Conservation (phyloP, 2,797 vertebrate genomes). For the Onychomys arenicola region DNA sequence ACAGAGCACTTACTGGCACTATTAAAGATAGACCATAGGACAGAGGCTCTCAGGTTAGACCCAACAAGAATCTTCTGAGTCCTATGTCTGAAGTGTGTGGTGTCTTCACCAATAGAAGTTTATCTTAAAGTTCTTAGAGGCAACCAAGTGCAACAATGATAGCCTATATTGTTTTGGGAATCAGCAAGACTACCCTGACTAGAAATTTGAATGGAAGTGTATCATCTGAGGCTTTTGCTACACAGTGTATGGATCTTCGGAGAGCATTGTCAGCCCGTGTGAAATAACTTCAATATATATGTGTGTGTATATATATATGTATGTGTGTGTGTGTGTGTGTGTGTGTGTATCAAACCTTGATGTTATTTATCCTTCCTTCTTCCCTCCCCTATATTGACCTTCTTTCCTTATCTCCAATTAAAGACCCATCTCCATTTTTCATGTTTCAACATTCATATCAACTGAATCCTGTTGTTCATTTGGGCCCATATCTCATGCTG, state of each 20-base stretch:
- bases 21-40: neutral
- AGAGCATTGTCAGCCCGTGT: neutral
- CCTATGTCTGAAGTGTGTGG: neutral
- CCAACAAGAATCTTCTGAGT: neutral
- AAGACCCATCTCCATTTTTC: neutral
- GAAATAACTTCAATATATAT: neutral
- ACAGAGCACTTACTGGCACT: neutral
- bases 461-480: neutral
- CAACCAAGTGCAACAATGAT: neutral
- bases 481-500: neutral
- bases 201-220: neutral
- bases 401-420: neutral
- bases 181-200: neutral
- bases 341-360: neutral
- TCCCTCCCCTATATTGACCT: neutral
- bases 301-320: too few species aligned
- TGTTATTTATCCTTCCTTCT: too few species aligned
- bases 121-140: neutral
- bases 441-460: too few species aligned
- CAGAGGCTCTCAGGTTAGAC: neutral
- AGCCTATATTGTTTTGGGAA: neutral
- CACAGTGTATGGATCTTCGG: neutral
- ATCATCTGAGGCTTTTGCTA: neutral
- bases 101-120: neutral
- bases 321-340: too few species aligned